These are phyloP conservation scores for Iselma pallidipennis DNA, from an alignment of 2,888 invertebrate genomes.

Conservation along the genomic window DNA sequence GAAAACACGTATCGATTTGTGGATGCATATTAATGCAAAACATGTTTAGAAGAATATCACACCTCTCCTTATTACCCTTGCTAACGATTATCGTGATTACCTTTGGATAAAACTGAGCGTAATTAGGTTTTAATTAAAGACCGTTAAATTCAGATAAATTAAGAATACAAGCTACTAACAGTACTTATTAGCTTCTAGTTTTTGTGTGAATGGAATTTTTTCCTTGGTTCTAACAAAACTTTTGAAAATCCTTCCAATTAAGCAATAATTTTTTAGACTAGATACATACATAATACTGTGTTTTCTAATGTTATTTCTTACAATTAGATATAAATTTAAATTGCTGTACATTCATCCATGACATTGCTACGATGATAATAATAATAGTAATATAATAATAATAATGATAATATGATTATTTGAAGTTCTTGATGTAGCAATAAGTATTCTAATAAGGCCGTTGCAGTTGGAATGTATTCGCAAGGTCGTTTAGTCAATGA, in stretches of 20 bases:
- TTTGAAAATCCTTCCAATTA: too few relatives aligned
- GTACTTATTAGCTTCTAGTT: neutral
- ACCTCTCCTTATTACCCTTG: neutral
- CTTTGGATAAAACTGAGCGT: neutral
- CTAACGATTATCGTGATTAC: neutral
- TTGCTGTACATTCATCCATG: neutral
- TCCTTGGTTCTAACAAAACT: too few relatives aligned
- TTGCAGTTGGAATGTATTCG: constrained; percentile 31
- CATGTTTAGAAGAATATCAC: neutral
- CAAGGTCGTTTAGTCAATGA: constrained; percentile 53
- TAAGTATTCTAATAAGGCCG: constrained; percentile 10
- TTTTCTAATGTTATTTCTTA: too few relatives aligned
- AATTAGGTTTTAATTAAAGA: constrained; percentile 3
- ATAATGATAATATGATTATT: neutral
- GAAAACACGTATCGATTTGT: too few relatives aligned
- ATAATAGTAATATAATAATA: neutral
- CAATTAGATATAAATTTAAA: neutral
- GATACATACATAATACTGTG: too few relatives aligned
- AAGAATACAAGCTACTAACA: neutral
- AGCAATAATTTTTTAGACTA: too few relatives aligned
- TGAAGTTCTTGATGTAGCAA: neutral
- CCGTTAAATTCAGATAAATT: constrained; percentile 1
- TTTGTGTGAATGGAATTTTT: too few relatives aligned
- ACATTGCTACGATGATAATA: neutral
- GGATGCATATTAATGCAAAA: too few relatives aligned